phyloP scores from a whole-genome alignment of 2,113 vertebrate genomes.

The Dicrurus megarhynchus region DNA sequence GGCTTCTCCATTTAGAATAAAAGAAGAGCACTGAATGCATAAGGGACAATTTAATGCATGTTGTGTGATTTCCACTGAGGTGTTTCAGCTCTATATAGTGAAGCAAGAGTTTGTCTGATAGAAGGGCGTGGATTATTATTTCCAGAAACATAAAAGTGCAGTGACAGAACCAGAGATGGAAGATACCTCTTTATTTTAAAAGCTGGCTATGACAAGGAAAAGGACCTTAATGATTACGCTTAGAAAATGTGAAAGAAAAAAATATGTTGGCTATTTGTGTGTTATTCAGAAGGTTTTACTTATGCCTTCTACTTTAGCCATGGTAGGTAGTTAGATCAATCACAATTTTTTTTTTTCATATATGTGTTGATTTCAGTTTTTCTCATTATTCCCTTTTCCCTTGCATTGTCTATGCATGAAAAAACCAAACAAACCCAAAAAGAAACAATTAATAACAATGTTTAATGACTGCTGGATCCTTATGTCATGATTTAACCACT shows the following conservation, averaged over 20 bases:
- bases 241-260: not conserved
- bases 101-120: not conserved
- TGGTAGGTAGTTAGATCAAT: not conserved
- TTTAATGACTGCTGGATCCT: not conserved
- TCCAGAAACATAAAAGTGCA: not conserved
- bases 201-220: not conserved
- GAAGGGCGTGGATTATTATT: not conserved
- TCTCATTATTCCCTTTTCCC: not conserved
- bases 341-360: not conserved
- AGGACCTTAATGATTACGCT: not conserved
- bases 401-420: not conserved
- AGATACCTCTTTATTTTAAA: not conserved
- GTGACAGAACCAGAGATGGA: not conserved
- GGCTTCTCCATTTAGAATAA: not conserved
- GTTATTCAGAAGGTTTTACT: not conserved
- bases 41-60: not conserved
- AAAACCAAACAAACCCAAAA: not conserved
- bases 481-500: not conserved
- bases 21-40: not conserved
- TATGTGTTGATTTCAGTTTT: not conserved
- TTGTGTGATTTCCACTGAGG: not conserved
- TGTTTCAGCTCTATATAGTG: not conserved
- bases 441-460: not conserved
- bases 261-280: not conserved
- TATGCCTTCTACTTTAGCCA: not conserved